Conservation (phyloP, 2,888 invertebrate species). For the Orchesellides sinensis region DNA sequence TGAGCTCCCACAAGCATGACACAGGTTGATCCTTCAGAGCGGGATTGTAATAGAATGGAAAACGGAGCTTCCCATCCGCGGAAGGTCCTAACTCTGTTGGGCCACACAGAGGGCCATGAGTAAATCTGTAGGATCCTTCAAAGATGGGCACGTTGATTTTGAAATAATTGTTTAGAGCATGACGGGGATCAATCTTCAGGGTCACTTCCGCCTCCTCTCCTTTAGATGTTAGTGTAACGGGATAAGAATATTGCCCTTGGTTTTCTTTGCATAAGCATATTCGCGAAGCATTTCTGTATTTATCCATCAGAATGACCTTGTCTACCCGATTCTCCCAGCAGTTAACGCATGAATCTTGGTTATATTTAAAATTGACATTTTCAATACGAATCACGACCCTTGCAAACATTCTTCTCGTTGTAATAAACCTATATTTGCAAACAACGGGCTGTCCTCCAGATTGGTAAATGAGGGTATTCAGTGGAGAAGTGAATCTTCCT, state of each 20-base stretch:
- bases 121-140: slow-evolving; percentile 92
- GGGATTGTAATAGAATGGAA: slow-evolving; percentile 80
- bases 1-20: slow-evolving; percentile 76
- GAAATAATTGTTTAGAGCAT: slow-evolving; percentile 91
- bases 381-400: slow-evolving; percentile 87
- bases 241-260: slow-evolving; percentile 77
- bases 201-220: slow-evolving; percentile 90
- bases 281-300: slow-evolving; percentile 76
- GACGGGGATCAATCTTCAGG: slow-evolving; percentile 88
- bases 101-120: slow-evolving; percentile 89
- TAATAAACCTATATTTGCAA: slow-evolving; percentile 85
- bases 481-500: slow-evolving; percentile 88
- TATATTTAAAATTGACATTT: slow-evolving; percentile 90
- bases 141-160: slow-evolving; percentile 90
- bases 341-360: slow-evolving; percentile 87
- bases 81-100: slow-evolving; percentile 88
- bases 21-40: slow-evolving; percentile 72
- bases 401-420: slow-evolving; percentile 88
- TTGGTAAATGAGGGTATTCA: slow-evolving; percentile 93
- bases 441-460: slow-evolving; percentile 76
- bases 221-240: slow-evolving; percentile 83
- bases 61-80: slow-evolving; percentile 91
- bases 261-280: slow-evolving; percentile 84
- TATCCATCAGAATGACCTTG: slow-evolving; percentile 80
- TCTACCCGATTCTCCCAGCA: slow-evolving; percentile 93